Conservation (phyloP, 1,140 invertebrate species). For the Sitophilus oryzae region DNA sequence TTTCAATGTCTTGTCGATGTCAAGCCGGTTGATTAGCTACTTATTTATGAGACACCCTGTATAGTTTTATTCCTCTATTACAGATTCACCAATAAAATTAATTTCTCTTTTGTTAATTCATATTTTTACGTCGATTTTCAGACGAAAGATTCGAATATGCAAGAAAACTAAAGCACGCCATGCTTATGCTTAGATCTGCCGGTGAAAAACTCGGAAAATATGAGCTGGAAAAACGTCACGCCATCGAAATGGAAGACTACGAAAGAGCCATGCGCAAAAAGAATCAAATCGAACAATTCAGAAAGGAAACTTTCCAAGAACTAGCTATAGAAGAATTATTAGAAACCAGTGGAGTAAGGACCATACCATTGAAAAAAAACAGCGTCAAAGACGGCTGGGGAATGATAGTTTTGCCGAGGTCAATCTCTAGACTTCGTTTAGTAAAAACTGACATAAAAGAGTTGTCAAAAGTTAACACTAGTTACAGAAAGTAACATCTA, state of each 20-base stretch:
- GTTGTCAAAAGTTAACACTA: too few species aligned
- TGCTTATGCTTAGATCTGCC: constrained; percentile 72
- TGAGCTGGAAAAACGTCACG: constrained; percentile 84
- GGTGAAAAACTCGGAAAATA: constrained; percentile 87
- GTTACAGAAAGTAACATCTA: too few species aligned
- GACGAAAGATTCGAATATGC: constrained; percentile 90
- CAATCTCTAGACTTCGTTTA: too few species aligned
- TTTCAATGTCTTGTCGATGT: too few species aligned
- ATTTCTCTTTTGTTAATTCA: neutral
- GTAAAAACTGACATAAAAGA: too few species aligned
- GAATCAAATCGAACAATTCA: constrained; percentile 78
- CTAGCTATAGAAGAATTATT: constrained; percentile 69
- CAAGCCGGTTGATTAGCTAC: too few species aligned
- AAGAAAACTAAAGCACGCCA: constrained; percentile 79
- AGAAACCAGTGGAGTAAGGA: constrained; percentile 67
- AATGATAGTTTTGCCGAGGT: too few species aligned
- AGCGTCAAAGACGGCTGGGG: too few species aligned
- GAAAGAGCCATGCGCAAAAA: constrained; percentile 84
- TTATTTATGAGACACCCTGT: too few species aligned
- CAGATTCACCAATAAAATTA: too few species aligned
- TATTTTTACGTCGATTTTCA: constrained; percentile 45
- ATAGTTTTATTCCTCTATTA: too few species aligned
- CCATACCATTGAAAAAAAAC: neutral
- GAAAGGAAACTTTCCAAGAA: constrained; percentile 62
- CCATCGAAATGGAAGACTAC: constrained; percentile 86